Conservation (phyloP, 2,113 vertebrate species). For the Heteronetta atricapilla region DNA sequence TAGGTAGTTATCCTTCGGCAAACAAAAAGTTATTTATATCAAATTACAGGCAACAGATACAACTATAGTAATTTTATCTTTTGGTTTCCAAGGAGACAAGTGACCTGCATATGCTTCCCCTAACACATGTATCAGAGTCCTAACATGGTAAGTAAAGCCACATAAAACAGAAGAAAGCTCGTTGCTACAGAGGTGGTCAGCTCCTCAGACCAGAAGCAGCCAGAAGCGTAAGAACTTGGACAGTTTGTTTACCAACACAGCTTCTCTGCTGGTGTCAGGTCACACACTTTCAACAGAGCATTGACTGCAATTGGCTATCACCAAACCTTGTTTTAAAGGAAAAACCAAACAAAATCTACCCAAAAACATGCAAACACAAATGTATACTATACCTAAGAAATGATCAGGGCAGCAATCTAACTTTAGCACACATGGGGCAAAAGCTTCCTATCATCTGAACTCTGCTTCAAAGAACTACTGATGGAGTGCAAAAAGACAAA, state of each 20-base stretch:
- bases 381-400: not conserved
- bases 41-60: slow-evolving; percentile 64
- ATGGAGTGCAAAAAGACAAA: no score
- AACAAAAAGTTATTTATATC: slow-evolving; percentile 53
- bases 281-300: not conserved
- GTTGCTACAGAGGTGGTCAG: not conserved
- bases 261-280: not conserved
- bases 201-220: not conserved
- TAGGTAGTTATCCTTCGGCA: slow-evolving; percentile 8
- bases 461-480: no score
- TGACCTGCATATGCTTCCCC: slow-evolving; percentile 23
- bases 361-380: not conserved
- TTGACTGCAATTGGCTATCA: not conserved
- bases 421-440: not conserved
- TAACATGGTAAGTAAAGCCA: slow-evolving; percentile 52
- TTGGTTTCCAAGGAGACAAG: slow-evolving; percentile 83
- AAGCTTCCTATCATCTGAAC: not conserved
- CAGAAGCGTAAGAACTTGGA: not conserved
- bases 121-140: slow-evolving; percentile 48
- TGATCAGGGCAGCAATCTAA: not conserved
- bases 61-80: slow-evolving; percentile 75
- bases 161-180: slow-evolving; percentile 10
- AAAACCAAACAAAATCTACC: not conserved
- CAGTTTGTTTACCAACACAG: not conserved
- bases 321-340: not conserved